Evolutionary conservation across 2,797 vertebrate genomes (phyloP), one percentile per base, ranked within the genome.

Genomic region (Fistularia commersonii): DNA sequence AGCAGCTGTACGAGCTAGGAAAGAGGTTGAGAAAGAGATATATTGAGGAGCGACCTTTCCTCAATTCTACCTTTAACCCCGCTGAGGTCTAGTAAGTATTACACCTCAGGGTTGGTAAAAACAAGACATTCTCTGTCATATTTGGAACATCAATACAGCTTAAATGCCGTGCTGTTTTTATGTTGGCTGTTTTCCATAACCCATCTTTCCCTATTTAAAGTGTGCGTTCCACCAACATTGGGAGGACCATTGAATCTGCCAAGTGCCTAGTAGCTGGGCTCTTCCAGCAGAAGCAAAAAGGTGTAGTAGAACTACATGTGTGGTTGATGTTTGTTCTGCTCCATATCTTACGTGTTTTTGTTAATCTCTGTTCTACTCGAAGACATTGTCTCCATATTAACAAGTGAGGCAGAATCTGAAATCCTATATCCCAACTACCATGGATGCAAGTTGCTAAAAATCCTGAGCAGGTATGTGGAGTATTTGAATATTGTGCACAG

Each of bases 221-320:
- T 31, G 72, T 97, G 60, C 96, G 96, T 57, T 98, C 97, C 60
- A 94, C 93, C 69, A 98, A 98, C 71, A 93, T 99, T 48, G 78
- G 87, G 66, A 93, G 95, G 76, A 99, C 96, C 65, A 91, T 99
- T 83, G 94, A 99, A 77, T 97, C 97, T 31, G 91, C 94, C 39
- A 93, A 89, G 42, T 98, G 95, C 74, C 86, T 99, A 76, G 77
- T 98, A 60, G 96, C 96, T 45, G 97, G 97, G 32, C 87, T 99
- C 63, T 99, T 94, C 72, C 92, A 91, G 65, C 90, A 91, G 76
- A 88, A 93, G 65, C 94, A 95, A 79, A 83, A 89, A 91, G 96
- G 96, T 98, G 83, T 34, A 42, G 32, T 7, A 41, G 1, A 61
- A 49, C 33, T 52, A 23, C 5, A 10, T 13, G 9, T 7, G 11